These are phyloP conservation scores for Marasmarcha lunaedactyla DNA, from an alignment of 2,888 invertebrate species.

Conservation along the genomic window DNA sequence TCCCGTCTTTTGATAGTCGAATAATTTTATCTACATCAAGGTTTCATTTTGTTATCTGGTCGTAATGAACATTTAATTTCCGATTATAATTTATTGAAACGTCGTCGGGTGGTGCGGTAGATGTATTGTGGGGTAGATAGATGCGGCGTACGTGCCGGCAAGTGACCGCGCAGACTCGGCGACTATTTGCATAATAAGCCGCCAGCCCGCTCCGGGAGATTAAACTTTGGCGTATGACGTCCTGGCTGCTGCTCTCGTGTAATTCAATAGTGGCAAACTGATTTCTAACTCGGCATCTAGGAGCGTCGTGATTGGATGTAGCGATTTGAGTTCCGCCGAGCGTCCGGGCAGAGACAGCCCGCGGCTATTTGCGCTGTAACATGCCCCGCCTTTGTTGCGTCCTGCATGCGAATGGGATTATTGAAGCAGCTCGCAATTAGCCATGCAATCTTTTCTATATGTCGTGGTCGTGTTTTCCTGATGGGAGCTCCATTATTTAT, in stretches of 20 bases:
- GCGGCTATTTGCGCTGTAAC: slow-evolving; percentile 33
- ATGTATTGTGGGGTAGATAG: slow-evolving; percentile 6
- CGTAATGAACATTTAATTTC: slow-evolving; percentile 35
- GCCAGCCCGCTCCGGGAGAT: slow-evolving; percentile 51
- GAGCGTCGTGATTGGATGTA: slow-evolving; percentile 43
- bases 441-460: slow-evolving; percentile 31
- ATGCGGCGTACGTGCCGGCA: slow-evolving; percentile 41
- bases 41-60: slow-evolving; percentile 33
- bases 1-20: slow-evolving; percentile 51
- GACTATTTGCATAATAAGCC: slow-evolving; percentile 64
- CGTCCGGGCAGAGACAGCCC: slow-evolving; percentile 22
- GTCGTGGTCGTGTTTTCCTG: slow-evolving; percentile 15
- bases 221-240: slow-evolving; percentile 64
- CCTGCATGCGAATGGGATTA: slow-evolving; percentile 29
- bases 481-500: slow-evolving; percentile 33
- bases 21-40: slow-evolving; percentile 53
- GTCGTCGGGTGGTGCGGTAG: slow-evolving; percentile 2
- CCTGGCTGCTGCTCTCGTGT: slow-evolving; percentile 55
- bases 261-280: slow-evolving; percentile 67
- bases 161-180: slow-evolving; percentile 47
- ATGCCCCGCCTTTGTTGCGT: slow-evolving; percentile 31
- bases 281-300: slow-evolving; percentile 46
- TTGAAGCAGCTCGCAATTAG: slow-evolving; percentile 34
- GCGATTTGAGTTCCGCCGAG: slow-evolving; percentile 35
- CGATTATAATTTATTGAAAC: slow-evolving; percentile 13